Evolutionary conservation across 1,140 invertebrate species (phyloP).

Genomic region (Melanaphis sacchari): DNA sequence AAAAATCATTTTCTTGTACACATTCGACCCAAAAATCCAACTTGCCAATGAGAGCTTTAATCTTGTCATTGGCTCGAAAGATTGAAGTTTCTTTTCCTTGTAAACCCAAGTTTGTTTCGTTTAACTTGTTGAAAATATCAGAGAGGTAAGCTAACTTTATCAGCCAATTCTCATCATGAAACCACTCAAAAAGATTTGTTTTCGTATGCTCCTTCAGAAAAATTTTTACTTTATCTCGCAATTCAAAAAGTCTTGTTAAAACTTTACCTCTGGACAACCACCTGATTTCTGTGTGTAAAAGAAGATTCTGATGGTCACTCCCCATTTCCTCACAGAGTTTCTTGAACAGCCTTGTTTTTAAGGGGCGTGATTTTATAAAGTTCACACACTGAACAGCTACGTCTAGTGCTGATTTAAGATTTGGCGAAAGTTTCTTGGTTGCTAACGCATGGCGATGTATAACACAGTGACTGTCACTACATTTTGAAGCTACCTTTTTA

Average conservation of each 20-base stretch:
- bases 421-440: conserved; percentile 42
- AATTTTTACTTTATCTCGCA: too few relatives aligned
- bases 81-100: conserved; percentile 38
- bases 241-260: conserved; percentile 59
- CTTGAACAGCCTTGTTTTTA: conserved; percentile 48
- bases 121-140: conserved; percentile 24
- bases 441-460: conserved; percentile 45
- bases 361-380: conserved; percentile 35
- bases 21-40: conserved; percentile 26
- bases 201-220: too few relatives aligned
- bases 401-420: conserved; percentile 34
- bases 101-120: conserved; percentile 66
- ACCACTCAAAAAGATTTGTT: too few relatives aligned
- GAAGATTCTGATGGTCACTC: conserved; percentile 20
- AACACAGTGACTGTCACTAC: conserved; percentile 29
- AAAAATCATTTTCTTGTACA: conserved; percentile 25
- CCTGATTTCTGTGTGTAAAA: conserved; percentile 60
- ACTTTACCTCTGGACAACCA: conserved; percentile 63
- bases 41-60: conserved; percentile 20
- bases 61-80: conserved; percentile 34
- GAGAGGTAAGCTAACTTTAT: too few relatives aligned
- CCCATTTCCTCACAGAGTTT: conserved; percentile 47
- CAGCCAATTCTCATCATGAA: too few relatives aligned
- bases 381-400: conserved; percentile 29
- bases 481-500: conserved; percentile 35